Evolutionary conservation across 2,113 vertebrate genomes (phyloP).

Genomic region (Chunga burmeisteri): DNA sequence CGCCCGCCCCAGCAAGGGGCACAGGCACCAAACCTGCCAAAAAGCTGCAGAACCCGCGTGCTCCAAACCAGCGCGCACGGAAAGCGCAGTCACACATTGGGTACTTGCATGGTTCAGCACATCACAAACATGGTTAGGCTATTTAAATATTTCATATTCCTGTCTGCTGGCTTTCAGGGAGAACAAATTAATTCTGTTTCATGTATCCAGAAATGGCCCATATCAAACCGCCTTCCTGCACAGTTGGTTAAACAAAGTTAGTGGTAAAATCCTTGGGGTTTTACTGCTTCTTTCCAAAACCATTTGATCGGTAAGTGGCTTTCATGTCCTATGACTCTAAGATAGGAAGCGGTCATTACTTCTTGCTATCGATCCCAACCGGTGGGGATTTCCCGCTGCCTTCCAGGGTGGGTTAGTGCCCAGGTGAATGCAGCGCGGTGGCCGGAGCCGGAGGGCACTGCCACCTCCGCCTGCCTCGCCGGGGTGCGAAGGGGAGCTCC

Average conservation of each 20-base stretch:
- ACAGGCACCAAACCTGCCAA: neutral
- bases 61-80: fast-evolving
- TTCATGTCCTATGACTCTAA: neutral
- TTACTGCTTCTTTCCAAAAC: slow-evolving; percentile 7
- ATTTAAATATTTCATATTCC: slow-evolving; percentile 47
- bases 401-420: fast-evolving
- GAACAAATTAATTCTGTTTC: slow-evolving; percentile 47
- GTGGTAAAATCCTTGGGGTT: neutral
- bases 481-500: fast-evolving
- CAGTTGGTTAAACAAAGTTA: neutral
- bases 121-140: neutral
- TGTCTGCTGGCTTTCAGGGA: slow-evolving; percentile 28
- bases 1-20: neutral
- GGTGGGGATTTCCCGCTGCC: fast-evolving
- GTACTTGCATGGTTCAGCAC: neutral
- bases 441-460: neutral
- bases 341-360: fast-evolving
- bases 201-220: slow-evolving; percentile 29
- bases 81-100: fast-evolving
- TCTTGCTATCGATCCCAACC: neutral
- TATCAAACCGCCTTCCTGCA: neutral
- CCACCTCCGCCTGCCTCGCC: fast-evolving
- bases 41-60: neutral
- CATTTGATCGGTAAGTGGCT: neutral
- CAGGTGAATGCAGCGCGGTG: fast-evolving